These are phyloP conservation scores for Lagodon rhomboides DNA, from an alignment of 2,797 vertebrate genomes.

Conservation along the genomic window DNA sequence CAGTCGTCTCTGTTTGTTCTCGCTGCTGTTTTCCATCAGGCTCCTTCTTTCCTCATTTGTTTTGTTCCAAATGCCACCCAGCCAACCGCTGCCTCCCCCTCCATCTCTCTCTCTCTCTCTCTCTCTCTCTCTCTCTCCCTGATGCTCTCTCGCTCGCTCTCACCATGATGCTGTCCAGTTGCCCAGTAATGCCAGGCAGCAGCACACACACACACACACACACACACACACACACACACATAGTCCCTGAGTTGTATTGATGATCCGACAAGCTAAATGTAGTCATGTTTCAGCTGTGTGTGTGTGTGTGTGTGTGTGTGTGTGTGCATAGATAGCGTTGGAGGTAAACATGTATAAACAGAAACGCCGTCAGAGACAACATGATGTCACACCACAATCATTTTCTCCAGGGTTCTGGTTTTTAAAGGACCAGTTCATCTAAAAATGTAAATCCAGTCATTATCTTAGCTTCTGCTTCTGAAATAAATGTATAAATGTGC, in stretches of 20 bases:
- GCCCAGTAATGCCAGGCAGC: slow-evolving; percentile 66
- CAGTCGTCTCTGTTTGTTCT: slow-evolving; percentile 1
- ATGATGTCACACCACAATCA: slow-evolving; percentile 16
- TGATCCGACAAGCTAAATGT: slow-evolving; percentile 47
- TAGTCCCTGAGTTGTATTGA: slow-evolving; percentile 40
- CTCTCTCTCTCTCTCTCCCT: slow-evolving; percentile 17
- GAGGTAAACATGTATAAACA: slow-evolving; percentile 68
- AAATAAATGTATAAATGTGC: too few relatives aligned
- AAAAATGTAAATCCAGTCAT: too few relatives aligned
- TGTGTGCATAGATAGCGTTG: slow-evolving; percentile 8
- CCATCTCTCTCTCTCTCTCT: background rate
- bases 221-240: slow-evolving; percentile 26
- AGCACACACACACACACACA: slow-evolving; percentile 34
- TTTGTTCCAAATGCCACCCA: slow-evolving; percentile 40
- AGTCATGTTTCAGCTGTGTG: slow-evolving; percentile 41
- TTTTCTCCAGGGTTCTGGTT: background rate
- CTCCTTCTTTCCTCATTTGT: slow-evolving; percentile 44
- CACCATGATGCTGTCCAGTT: slow-evolving; percentile 51
- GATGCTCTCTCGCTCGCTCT: slow-evolving; percentile 34
- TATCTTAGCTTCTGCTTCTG: too few relatives aligned
- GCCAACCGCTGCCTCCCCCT: background rate
- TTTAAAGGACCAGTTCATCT: too few relatives aligned
- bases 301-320: slow-evolving; percentile 22
- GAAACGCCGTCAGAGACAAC: slow-evolving; percentile 26
- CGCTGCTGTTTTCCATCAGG: slow-evolving; percentile 19